phyloP scores from a whole-genome alignment of 2,888 invertebrate species.

The Coelopa pilipes region DNA sequence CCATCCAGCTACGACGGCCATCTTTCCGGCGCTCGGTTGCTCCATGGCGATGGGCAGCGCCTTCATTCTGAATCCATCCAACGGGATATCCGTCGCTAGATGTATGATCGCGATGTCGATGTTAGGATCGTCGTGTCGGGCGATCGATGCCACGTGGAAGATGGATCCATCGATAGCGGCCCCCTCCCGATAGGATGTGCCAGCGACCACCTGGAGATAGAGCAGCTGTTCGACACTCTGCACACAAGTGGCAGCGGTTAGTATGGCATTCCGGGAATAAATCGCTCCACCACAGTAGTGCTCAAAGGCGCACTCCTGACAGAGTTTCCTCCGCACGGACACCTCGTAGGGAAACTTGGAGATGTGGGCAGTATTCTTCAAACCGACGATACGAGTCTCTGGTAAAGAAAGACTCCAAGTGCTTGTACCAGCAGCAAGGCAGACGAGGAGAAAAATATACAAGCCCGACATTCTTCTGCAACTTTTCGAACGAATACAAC shows the following conservation, averaged over 20 bases:
- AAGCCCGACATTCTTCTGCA: too few species aligned
- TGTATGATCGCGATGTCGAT: slow-evolving; percentile 70
- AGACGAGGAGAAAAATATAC: too few species aligned
- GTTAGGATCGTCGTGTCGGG: slow-evolving; percentile 69
- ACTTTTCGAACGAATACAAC: too few species aligned
- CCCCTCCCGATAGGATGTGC: slow-evolving; percentile 66
- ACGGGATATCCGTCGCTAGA: slow-evolving; percentile 50
- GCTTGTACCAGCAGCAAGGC: too few species aligned
- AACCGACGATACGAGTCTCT: too few species aligned
- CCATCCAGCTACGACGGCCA: slow-evolving; percentile 47
- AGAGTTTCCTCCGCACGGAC: not conserved
- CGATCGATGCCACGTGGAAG: slow-evolving; percentile 67
- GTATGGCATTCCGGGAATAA: slow-evolving; percentile 58
- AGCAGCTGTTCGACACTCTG: slow-evolving; percentile 43
- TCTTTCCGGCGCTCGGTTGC: slow-evolving; percentile 33
- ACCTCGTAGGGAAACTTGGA: too few species aligned
- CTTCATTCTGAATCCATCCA: slow-evolving; percentile 56
- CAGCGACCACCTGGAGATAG: slow-evolving; percentile 67
- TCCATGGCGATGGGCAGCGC: slow-evolving; percentile 44
- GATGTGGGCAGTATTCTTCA: too few species aligned
- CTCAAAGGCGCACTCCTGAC: slow-evolving; percentile 45
- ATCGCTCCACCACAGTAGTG: slow-evolving; percentile 68
- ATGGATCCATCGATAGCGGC: slow-evolving; percentile 66
- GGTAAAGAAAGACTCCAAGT: too few species aligned
- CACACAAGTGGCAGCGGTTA: slow-evolving; percentile 68